Base-by-base conservation (phyloP, 2,113 vertebrate genomes). In the Python bivittatus region DNA sequence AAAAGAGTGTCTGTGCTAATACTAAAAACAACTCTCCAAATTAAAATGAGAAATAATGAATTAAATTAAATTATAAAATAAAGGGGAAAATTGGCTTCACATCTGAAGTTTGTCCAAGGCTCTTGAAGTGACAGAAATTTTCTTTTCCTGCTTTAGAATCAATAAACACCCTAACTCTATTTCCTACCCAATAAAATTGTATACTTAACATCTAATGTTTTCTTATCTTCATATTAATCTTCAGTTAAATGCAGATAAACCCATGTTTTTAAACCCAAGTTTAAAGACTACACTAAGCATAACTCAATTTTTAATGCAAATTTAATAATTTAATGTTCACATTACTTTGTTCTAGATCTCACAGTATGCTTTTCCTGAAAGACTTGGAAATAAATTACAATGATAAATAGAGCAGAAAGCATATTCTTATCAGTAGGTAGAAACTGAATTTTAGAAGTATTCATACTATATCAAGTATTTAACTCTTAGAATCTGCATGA, bases 271-370 rank as follows among this genome's bases (percentile, higher is more conserved):
- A 68, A 68, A 68, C 4, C 92, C 93, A 93, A 83, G 88, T 85
- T 91, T 88, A 89, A 38, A 64, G 88, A 1, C 33, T 91, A 17
- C 3, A 33, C 11, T 58, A 88, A 92, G 23, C 91, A 86, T 88
- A 88, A 90, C 44, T 91, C 86, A 91, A 87, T 83, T 56, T 33
- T 85, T 68, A 57, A 72, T 83, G 48, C 92, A 48, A 79, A 61
- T 64, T 94, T 61, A 12, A 91, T 72, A 64, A 38, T 72, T 52
- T 22, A 89, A 83, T 25, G 20, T 87, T 72, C 64, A 1, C 79
- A 29, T 53, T n/a, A 57, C 48, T n/a, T 33, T 22, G 1, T 54
- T 52, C 84, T 89, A 72, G 7, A 11, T 92, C 52, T 9, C 4
- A 61, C 7, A 9, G 29, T 60, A 68, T 42, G 22, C 27, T 60